Evolutionary conservation across 2,113 vertebrate species (phyloP), one percentile per base, ranked within the genome.

Genomic region (Amphiprion ocellaris): DNA sequence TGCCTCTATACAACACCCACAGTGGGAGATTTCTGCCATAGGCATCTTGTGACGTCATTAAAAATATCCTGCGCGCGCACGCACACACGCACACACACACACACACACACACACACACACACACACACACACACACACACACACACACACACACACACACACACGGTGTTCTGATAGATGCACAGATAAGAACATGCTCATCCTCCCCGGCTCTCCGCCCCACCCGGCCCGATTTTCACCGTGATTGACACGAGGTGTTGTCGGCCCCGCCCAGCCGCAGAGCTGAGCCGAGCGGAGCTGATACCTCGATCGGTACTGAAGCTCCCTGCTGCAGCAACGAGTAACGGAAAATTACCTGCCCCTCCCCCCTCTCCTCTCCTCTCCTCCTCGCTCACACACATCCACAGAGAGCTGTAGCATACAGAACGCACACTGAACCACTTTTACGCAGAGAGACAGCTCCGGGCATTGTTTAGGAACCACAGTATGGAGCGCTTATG

Each of bases 291-390:
- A 90, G 56, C 24, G 4, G 80, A 80, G 74, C 77, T 39, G 90
- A 84, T 79, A 74, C 73, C 84, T 72, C 81, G 67, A 56, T 87
- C 60, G 84, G 89, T 89, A 69, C 90, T 59, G 81, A 89, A 89
- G 81, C 89, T 85, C 71, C 84, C 68, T 72, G 47, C 87, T 84
- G 74, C 87, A 44, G 91, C 91, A 88, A 87, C 74, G 49, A 70
- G 81, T 67, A 93, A 89, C 81, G 93, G 94, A 94, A 95, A 95
- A 94, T 89, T 94, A 94, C 93, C 73, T 76, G 81, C 91, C 92
- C 94, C 85, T 91, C 93, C 93, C 94, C 93, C 90, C 19, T 26
- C 10, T 23, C 37, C 53, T 56, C 59, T 21, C 21, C 21, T 21
- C 50, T 28, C 76, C 52, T 81, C 82, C 80, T 70, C 66, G 23